phyloP scores from a whole-genome alignment of 2,797 vertebrate genomes.

The Pempheris klunzingeri region DNA sequence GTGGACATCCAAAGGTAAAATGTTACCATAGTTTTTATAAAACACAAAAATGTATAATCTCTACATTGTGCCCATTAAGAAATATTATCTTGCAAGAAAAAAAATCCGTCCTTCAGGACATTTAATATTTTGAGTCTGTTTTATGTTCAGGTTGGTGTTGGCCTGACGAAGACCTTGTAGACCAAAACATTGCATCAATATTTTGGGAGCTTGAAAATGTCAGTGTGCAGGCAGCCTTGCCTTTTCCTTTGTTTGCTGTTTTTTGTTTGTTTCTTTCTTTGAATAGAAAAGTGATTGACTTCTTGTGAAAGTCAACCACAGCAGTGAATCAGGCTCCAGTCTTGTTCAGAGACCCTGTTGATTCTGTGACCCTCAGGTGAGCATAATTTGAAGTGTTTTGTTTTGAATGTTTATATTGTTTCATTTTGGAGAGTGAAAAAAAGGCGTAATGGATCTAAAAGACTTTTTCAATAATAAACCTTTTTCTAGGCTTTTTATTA shows the following conservation, averaged over 20 bases:
- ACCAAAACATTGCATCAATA: neutral
- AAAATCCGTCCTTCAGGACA: neutral
- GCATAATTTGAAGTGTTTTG: neutral
- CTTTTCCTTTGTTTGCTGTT: neutral
- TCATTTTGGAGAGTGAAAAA: neutral
- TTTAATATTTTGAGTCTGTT: neutral
- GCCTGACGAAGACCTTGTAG: neutral
- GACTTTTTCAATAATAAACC: neutral
- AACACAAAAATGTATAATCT: no score
- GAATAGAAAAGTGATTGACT: no score
- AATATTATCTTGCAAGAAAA: neutral
- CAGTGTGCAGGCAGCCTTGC: neutral
- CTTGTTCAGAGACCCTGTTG: neutral
- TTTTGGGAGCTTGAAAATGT: neutral
- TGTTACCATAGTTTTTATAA: no score
- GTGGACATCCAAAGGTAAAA: no score
- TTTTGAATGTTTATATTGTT: neutral
- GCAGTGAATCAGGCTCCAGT: neutral
- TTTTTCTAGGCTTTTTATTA: neutral
- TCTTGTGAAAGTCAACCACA: neutral
- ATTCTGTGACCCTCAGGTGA: neutral
- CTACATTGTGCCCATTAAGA: neutral
- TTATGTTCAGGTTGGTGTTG: neutral
- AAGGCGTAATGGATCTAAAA: neutral
- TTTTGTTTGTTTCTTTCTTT: neutral